Evolutionary conservation across 2,797 vertebrate species (phyloP), one percentile per base, ranked within the genome.

Genomic region (Oreonectes daqikongensis): DNA sequence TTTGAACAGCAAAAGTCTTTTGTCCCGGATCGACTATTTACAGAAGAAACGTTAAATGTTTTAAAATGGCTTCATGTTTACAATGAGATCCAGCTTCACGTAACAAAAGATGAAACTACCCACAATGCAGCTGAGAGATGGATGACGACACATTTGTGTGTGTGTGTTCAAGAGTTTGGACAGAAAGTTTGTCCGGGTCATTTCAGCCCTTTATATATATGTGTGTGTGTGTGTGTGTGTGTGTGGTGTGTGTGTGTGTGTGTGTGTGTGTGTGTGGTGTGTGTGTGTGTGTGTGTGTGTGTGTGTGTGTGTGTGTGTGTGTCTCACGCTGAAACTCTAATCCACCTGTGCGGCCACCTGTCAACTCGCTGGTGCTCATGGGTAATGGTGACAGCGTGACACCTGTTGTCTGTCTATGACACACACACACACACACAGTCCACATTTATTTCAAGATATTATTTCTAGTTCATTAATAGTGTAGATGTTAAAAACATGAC

Each of bases 271-370:
- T n/a, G n/a, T n/a, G n/a, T n/a, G n/a, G n/a, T n/a, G n/a, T n/a
- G n/a, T n/a, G n/a, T n/a, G n/a, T n/a, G n/a, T n/a, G n/a, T n/a
- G n/a, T n/a, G n/a, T n/a, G n/a, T n/a, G n/a, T n/a, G n/a, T n/a
- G n/a, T n/a, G n/a, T n/a, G n/a, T n/a, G n/a, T n/a, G n/a, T n/a
- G n/a, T n/a, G n/a, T n/a, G n/a, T 64, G 26, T 66, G 59, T 52
- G 26, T 76, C 50, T 38, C 78, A 70, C 55, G 70, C 14, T 44
- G 71, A 42, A 66, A 55, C 61, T 55, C 35, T 65, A 75, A 77
- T 78, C 76, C 80, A 76, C 69, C 72, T 83, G 35, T 55, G 77
- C 17, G 72, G 71, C 75, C 84, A 75, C 78, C 83, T 77, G 75
- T 77, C 42, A 60, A 5, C 77, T 75, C 80, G 42, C 67, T 17